phyloP scores from a whole-genome alignment of 2,888 invertebrate genomes.

The Oscheius sp. region DNA sequence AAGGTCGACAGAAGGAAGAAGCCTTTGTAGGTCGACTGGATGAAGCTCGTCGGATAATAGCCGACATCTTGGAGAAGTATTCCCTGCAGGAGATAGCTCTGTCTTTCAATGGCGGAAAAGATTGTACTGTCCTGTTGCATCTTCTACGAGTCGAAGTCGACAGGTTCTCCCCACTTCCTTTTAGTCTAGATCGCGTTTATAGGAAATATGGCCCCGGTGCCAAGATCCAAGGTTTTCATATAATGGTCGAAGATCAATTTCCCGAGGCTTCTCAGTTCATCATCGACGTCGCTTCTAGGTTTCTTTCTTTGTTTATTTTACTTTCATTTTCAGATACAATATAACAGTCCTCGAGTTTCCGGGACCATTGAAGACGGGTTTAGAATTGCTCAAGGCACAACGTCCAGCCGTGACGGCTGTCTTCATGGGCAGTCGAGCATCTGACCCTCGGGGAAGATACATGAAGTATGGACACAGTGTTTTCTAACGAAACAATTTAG shows the following conservation, averaged over 20 bases:
- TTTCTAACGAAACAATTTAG: too few species aligned
- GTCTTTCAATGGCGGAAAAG: constrained; percentile 98
- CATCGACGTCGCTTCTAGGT: constrained; percentile 74
- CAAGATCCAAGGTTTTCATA: constrained; percentile 81
- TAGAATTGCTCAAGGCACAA: constrained; percentile 79
- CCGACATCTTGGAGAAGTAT: constrained; percentile 71
- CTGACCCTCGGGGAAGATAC: constrained; percentile 79
- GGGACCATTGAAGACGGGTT: constrained; percentile 82
- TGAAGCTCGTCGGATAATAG: constrained; percentile 73
- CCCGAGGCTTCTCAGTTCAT: constrained; percentile 87
- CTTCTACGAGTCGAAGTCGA: constrained; percentile 74
- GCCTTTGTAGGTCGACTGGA: constrained; percentile 61
- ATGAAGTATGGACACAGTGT: too few species aligned
- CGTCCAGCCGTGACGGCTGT: constrained; percentile 82
- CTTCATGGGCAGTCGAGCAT: constrained; percentile 89
- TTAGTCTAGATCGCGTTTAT: too few species aligned
- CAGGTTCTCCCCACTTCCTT: too few species aligned
- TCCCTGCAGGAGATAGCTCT: constrained; percentile 82
- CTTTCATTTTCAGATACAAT: constrained; percentile 77
- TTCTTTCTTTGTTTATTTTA: neutral
- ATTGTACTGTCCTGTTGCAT: constrained; percentile 91
- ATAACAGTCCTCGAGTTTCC: constrained; percentile 81
- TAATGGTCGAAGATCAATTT: constrained; percentile 85
- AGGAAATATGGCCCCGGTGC: constrained; percentile 62
- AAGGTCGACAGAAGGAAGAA: constrained; percentile 39